Base-by-base conservation (phyloP, 2,797 vertebrate genomes). In the Sebastes hopkinsi region DNA sequence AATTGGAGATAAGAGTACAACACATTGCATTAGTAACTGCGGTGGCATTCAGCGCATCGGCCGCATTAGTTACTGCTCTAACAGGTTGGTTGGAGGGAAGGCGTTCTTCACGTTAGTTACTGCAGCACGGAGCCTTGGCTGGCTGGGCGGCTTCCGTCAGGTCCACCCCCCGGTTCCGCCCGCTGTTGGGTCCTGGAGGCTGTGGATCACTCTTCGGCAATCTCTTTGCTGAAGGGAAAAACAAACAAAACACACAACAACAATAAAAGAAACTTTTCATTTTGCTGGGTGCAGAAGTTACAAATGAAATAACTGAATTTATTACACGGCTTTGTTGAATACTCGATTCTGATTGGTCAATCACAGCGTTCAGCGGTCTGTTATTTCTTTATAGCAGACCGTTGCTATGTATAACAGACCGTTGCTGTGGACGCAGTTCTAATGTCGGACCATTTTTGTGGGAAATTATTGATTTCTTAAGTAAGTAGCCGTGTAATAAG, bases 141-240 rank as follows among this genome's bases (percentile, higher is more conserved):
- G 97, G 96, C 89, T 98, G 97, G 75, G 97, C 96, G 29, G 97
- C 94, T 94, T 99, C 98, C 58, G 98, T 98, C 94, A 99, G 97
- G 91, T 98, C 97, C 94, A 99, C 98, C 76, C 97, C 97, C 91
- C 97, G 96, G 96, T 95, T 97, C 92, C 97, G 95, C 78, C 95
- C 95, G 60, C 96, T 97, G 92, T 72, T 97, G 81, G 95, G 87
- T 90, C 97, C 97, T 69, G 95, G 85, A 83, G 95, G 96, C 94
- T 98, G 98, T 87, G 97, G 97, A 94, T 99, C 98, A 55, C 95
- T 99, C 96, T 99, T 99, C 25, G 98, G 98, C 96, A 99, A 95
- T 92, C 97, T 98, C 95, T 99, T 99, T 79, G 98, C 99, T 99
- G 87, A 8, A 92, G 12, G 36, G 27, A 8, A 54, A 60, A 75